phyloP scores from a whole-genome alignment of 2,888 invertebrate genomes.

The Malthinus seriepunctatus region DNA sequence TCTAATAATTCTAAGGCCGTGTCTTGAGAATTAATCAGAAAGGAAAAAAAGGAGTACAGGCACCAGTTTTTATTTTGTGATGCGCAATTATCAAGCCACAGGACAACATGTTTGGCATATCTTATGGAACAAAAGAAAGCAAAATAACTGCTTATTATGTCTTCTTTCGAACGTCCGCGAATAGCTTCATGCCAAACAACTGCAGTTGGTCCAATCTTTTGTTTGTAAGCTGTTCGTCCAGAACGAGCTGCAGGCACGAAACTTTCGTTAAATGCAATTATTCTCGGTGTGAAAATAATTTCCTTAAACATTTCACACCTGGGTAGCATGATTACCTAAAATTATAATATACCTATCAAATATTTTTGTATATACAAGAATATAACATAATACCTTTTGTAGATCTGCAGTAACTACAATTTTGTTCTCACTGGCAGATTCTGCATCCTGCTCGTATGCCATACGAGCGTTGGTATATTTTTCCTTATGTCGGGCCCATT shows the following conservation, averaged over 20 bases:
- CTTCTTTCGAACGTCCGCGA: conserved; percentile 12
- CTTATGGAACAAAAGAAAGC: too few species aligned
- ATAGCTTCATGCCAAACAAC: conserved; percentile 14
- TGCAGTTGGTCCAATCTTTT: too few species aligned
- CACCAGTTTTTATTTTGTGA: conserved; percentile 28
- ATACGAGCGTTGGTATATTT: too few species aligned
- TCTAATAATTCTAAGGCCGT: conserved; percentile 18
- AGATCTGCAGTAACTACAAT: conserved; percentile 11
- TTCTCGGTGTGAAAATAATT: too few species aligned
- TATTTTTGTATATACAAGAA: not conserved
- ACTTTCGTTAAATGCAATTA: too few species aligned
- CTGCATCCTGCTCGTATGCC: too few species aligned
- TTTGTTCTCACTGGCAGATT: not conserved
- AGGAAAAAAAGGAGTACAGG: conserved; percentile 24
- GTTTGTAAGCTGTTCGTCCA: too few species aligned
- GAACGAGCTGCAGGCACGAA: too few species aligned
- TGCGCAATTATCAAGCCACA: conserved; percentile 30
- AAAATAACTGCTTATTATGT: conserved; percentile 13
- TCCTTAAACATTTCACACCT: too few species aligned
- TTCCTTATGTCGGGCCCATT: too few species aligned
- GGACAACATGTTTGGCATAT: conserved; percentile 16
- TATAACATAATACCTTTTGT: conserved; percentile 15
- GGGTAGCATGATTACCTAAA: not conserved
- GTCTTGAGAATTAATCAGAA: conserved; percentile 26
- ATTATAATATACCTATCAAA: not conserved